Percentiles rank a stretch among this genome's conserved stretches.
Evolutionary conservation across 2,113 vertebrate genomes (phyloP).

Genomic region (Labeo rohita): DNA sequence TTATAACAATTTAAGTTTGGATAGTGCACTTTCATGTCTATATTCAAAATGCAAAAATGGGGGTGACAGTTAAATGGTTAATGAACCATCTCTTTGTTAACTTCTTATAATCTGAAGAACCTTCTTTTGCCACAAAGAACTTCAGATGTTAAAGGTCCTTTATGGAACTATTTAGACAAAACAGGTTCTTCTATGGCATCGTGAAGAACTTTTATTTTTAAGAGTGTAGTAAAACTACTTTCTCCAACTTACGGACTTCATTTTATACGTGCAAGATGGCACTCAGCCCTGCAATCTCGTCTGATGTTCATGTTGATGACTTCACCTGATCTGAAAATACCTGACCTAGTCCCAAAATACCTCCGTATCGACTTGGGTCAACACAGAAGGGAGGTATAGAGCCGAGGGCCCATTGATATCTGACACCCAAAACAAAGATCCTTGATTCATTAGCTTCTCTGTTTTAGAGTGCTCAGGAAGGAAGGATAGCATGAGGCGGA

Average conservation of each 20-base stretch:
- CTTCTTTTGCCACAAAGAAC: too few relatives aligned
- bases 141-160: too few relatives aligned
- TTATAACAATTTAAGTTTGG: too few relatives aligned
- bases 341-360: slow-evolving; percentile 21
- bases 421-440: slow-evolving; percentile 28
- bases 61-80: too few relatives aligned
- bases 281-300: neutral
- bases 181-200: too few relatives aligned
- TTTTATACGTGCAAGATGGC: neutral
- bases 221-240: neutral
- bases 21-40: too few relatives aligned
- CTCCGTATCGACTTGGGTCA: neutral
- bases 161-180: too few relatives aligned
- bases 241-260: neutral
- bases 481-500: neutral
- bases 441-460: slow-evolving; percentile 27
- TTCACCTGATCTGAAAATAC: slow-evolving; percentile 14
- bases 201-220: too few relatives aligned
- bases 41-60: too few relatives aligned
- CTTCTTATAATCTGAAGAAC: too few relatives aligned
- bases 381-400: neutral
- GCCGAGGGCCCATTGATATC: slow-evolving; percentile 12
- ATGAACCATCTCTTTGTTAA: too few relatives aligned
- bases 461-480: slow-evolving; percentile 18
- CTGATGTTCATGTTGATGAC: neutral